phyloP scores from a whole-genome alignment of 2,888 invertebrate genomes.

The Saturnia pavonia region DNA sequence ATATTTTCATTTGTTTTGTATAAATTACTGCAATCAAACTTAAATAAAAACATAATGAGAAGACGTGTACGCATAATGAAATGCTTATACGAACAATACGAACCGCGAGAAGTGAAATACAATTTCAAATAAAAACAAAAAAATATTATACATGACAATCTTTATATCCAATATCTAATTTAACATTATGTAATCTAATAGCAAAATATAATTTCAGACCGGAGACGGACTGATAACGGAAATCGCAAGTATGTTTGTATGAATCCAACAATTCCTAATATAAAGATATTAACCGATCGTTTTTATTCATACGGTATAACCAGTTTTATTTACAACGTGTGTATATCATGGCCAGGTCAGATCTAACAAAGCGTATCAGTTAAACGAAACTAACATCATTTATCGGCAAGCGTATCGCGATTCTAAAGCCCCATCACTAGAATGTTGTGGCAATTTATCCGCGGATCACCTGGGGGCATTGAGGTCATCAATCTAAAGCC shows the following conservation, averaged over 20 bases:
- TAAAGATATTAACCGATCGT: background rate
- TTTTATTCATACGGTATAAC: no score
- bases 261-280: background rate
- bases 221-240: no score
- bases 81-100: background rate
- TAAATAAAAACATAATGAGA: background rate
- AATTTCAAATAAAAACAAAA: background rate
- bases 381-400: slow-evolving; percentile 2
- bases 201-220: no score
- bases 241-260: no score
- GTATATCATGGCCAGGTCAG: background rate
- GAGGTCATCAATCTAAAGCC: slow-evolving; percentile 69
- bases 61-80: background rate
- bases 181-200: background rate
- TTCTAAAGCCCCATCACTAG: slow-evolving; percentile 18
- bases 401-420: slow-evolving; percentile 20
- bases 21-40: background rate
- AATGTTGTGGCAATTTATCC: slow-evolving; percentile 39
- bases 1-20: background rate
- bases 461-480: slow-evolving; percentile 64
- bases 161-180: background rate
- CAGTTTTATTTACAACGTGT: background rate
- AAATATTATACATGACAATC: background rate
- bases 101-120: background rate
- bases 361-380: background rate